Percentiles rank a stretch among this genome's conserved stretches.
phyloP scores from a whole-genome alignment of 2,113 vertebrate species.

The Pachycephala philippinensis region DNA sequence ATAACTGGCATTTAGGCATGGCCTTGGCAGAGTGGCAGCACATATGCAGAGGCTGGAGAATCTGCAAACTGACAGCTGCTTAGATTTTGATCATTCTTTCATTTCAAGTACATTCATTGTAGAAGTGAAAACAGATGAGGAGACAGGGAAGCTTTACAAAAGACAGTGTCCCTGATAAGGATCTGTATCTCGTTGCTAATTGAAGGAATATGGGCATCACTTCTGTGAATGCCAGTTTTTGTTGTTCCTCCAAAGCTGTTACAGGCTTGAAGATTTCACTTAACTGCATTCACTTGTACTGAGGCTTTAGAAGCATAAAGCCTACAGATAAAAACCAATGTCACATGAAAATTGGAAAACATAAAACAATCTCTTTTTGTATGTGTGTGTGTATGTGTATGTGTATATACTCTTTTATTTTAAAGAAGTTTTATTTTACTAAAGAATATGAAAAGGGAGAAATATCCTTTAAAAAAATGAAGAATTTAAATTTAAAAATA shows the following conservation, averaged over 20 bases:
- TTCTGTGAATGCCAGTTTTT: slow-evolving; percentile 33
- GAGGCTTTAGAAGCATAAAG: slow-evolving; percentile 25
- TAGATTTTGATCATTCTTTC: slow-evolving; percentile 16
- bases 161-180: slow-evolving; percentile 2
- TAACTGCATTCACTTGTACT: background rate
- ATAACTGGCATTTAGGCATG: background rate
- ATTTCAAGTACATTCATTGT: slow-evolving; percentile 15
- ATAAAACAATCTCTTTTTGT: background rate
- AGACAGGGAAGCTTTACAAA: slow-evolving; percentile 28
- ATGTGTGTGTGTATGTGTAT: background rate
- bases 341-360: background rate
- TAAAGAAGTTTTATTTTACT: background rate
- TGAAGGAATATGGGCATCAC: slow-evolving; percentile 26
- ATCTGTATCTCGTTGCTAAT: background rate
- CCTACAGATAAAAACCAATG: background rate
- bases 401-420: background rate
- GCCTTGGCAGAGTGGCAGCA: background rate
- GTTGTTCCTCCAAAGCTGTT: slow-evolving; percentile 9
- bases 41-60: background rate
- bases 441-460: background rate
- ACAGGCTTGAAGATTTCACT: background rate
- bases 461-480: background rate
- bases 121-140: slow-evolving; percentile 38
- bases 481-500: background rate
- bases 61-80: slow-evolving; percentile 19